Percentiles rank a stretch among this genome's conserved stretches.
Conservation (phyloP, 2,888 invertebrate species). For the Dione juno region DNA sequence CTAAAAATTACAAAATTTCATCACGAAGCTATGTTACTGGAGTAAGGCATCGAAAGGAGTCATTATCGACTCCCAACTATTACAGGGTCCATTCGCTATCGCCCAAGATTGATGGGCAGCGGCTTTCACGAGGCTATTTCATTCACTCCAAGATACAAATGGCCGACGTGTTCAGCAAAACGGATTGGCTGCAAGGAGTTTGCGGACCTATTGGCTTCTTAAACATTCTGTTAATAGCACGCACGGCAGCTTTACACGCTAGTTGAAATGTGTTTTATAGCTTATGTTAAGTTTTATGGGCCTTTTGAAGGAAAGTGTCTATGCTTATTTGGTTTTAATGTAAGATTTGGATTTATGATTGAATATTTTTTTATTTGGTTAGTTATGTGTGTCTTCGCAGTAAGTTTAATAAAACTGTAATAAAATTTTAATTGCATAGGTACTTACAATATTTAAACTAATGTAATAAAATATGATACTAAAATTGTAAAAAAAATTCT, state of each 20-base stretch:
- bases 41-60: conserved; percentile 16
- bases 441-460: too few species aligned
- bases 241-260: conserved; percentile 33
- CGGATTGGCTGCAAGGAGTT: conserved; percentile 46
- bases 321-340: conserved; percentile 4
- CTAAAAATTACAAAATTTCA: neutral
- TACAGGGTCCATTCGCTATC: conserved; percentile 43
- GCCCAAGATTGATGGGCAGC: conserved; percentile 53
- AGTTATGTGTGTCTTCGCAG: too few species aligned
- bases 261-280: conserved; percentile 27
- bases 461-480: too few species aligned
- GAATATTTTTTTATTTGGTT: too few species aligned
- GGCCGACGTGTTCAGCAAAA: conserved; percentile 53
- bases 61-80: conserved; percentile 48
- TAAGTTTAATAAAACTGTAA: too few species aligned
- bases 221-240: conserved; percentile 44
- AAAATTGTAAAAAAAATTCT: too few species aligned
- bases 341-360: neutral
- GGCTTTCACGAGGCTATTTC: conserved; percentile 51
- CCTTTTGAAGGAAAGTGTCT: neutral
- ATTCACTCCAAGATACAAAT: conserved; percentile 54
- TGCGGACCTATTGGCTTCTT: conserved; percentile 44
- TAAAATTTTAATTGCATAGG: too few species aligned
- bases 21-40: conserved; percentile 3
- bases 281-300: conserved; percentile 7